Conservation (phyloP, 2,888 invertebrate genomes). For the Neoaliturus tenellus region DNA sequence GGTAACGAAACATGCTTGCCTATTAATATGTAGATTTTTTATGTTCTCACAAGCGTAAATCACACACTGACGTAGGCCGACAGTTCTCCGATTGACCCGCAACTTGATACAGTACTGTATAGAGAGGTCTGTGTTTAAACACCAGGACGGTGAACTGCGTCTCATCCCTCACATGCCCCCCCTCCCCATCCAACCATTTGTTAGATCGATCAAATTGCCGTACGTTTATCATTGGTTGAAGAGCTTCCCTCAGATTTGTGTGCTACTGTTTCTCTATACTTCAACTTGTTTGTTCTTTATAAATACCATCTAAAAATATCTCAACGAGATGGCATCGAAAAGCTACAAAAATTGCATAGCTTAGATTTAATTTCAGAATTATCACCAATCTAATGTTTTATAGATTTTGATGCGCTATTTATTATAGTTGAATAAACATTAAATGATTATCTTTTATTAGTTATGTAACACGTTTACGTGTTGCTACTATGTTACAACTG, state of each 20-base stretch:
- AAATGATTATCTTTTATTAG: no score
- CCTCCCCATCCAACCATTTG: conserved; percentile 23
- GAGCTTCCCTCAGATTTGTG: neutral
- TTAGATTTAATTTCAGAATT: neutral
- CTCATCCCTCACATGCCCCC: neutral
- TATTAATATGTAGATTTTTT: no score
- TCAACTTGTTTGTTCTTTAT: neutral
- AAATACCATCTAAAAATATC: neutral
- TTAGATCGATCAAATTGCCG: conserved; percentile 19
- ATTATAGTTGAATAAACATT: no score
- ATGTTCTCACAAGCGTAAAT: no score
- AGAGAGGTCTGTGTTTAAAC: neutral
- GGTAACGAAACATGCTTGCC: no score
- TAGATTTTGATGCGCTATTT: no score
- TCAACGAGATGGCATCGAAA: neutral
- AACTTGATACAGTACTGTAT: no score
- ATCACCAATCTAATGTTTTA: no score
- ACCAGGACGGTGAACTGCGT: neutral
- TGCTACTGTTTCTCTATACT: neutral
- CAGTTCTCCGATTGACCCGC: no score
- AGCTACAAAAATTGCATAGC: neutral
- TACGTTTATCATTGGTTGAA: conserved; percentile 3
- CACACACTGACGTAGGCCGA: no score
- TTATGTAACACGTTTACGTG: no score
- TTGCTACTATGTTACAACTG: no score